These are phyloP conservation scores for Liolophura sinensis DNA, from an alignment of 1,140 invertebrate genomes.

Conservation along the genomic window DNA sequence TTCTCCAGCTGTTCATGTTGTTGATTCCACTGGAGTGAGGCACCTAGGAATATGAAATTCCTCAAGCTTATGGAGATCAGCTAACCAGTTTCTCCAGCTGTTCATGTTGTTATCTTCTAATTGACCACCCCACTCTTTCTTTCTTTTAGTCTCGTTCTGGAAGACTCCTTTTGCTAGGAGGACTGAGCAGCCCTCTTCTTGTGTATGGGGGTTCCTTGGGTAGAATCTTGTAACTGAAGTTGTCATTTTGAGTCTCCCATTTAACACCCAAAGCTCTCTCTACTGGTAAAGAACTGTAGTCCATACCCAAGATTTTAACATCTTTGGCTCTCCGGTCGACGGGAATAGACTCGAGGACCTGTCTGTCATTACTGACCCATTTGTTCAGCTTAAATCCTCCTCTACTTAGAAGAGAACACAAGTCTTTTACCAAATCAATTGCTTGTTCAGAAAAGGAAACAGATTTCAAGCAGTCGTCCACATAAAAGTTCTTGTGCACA, in stretches of 20 bases:
- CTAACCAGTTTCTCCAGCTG: neutral
- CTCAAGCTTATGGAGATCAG: neutral
- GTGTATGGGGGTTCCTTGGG: neutral
- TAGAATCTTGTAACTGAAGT: neutral
- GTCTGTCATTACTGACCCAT: constrained; percentile 3
- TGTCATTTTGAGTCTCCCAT: neutral
- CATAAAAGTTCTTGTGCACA: constrained; percentile 4
- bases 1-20: neutral
- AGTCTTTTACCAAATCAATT: neutral
- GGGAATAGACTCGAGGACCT: neutral
- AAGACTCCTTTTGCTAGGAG: neutral
- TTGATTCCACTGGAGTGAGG: neutral
- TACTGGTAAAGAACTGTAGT: neutral
- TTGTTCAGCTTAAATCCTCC: constrained; percentile 4
- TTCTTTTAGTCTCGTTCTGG: neutral
- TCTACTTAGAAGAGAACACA: neutral
- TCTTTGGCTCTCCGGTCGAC: neutral
- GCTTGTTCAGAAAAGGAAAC: neutral
- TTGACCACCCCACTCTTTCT: neutral
- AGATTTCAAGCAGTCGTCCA: constrained; percentile 8
- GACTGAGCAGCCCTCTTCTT: neutral
- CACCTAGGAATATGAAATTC: neutral
- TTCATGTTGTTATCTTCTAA: neutral
- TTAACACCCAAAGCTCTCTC: constrained; percentile 4
- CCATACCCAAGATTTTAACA: neutral